These are phyloP conservation scores for Hydropotes inermis DNA, from an alignment of 2,113 vertebrate genomes.

Conservation along the genomic window DNA sequence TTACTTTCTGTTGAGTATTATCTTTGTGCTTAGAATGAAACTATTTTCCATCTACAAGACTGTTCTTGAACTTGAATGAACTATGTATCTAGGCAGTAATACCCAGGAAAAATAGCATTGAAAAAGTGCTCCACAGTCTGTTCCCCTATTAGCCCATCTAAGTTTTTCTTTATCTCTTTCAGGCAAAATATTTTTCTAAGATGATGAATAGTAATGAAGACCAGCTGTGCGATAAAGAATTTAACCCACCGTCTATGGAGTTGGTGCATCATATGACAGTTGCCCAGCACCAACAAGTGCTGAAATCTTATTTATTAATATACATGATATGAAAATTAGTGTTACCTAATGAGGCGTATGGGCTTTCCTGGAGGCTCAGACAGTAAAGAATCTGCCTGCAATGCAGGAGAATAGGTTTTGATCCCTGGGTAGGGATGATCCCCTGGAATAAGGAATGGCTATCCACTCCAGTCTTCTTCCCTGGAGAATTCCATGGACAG, in stretches of 20 bases:
- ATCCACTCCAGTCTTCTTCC: too few relatives aligned
- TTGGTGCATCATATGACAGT: neutral
- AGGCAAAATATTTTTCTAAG: neutral
- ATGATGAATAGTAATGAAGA: neutral
- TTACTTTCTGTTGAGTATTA: neutral
- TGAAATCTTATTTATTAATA: neutral
- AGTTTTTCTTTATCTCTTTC: neutral
- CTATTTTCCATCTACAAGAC: neutral
- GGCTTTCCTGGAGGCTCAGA: too few relatives aligned
- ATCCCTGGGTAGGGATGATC: too few relatives aligned
- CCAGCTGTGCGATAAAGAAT: neutral
- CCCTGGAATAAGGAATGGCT: too few relatives aligned
- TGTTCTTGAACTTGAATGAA: neutral
- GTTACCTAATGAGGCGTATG: neutral
- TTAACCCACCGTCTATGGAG: neutral
- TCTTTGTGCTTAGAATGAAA: neutral
- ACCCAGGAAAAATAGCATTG: neutral
- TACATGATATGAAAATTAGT: neutral
- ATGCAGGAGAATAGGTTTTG: too few relatives aligned
- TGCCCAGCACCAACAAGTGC: neutral
- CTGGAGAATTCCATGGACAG: too few relatives aligned
- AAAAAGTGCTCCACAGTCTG: neutral
- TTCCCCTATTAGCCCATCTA: neutral
- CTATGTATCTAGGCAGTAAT: neutral
- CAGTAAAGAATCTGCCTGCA: too few relatives aligned